phyloP scores from a whole-genome alignment of 2,888 invertebrate genomes.

The Dicycla oo region DNA sequence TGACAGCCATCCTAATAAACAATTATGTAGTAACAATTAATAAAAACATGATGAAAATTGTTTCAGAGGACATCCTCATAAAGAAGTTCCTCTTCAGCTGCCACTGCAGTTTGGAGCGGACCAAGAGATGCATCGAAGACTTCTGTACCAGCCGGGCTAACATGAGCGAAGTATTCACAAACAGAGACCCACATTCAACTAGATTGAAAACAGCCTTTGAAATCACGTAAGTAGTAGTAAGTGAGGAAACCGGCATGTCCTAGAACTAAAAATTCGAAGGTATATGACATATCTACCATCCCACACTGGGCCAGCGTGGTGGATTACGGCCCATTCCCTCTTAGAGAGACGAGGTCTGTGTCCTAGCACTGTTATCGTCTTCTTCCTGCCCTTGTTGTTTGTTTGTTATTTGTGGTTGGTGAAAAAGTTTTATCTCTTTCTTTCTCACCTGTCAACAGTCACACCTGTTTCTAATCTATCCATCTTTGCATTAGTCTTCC shows the following conservation, averaged over 20 bases:
- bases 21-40: neutral
- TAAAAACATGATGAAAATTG: neutral
- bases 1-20: neutral
- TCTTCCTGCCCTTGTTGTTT: neutral
- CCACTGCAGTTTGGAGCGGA: constrained; percentile 89
- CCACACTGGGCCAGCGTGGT: too few species aligned
- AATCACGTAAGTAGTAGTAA: constrained; percentile 75
- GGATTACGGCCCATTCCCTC: too few species aligned
- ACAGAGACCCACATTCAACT: constrained; percentile 75
- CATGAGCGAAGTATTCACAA: constrained; percentile 78
- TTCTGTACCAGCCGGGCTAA: constrained; percentile 82
- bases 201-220: constrained; percentile 75
- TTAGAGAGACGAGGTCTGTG: too few species aligned
- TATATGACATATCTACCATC: too few species aligned
- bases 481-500: neutral
- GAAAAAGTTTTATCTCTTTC: neutral
- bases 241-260: too few species aligned
- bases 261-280: too few species aligned
- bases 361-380: too few species aligned
- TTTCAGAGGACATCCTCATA: constrained; percentile 72
- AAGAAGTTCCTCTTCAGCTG: constrained; percentile 90
- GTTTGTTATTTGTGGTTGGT: neutral
- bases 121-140: constrained; percentile 88
- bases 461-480: neutral
- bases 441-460: neutral